Percentiles rank a stretch among this genome's conserved stretches.
These are phyloP conservation scores for Hippoglossus stenolepis DNA, from an alignment of 2,113 vertebrate species.

Conservation along the genomic window DNA sequence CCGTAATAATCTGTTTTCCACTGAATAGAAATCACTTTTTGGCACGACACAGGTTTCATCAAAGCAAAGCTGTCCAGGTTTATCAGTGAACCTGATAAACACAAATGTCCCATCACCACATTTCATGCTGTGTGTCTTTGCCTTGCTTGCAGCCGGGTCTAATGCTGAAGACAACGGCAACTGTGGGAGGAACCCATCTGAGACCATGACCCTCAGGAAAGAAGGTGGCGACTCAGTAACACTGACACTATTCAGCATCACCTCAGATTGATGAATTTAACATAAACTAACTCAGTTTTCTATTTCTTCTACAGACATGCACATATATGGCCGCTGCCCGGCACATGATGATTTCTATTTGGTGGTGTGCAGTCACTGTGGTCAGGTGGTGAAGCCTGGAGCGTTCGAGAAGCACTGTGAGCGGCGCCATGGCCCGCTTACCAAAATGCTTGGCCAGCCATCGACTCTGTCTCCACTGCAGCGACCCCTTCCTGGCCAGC, in stretches of 20 bases:
- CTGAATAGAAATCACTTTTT: no score
- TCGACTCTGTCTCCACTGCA: conserved; percentile 75
- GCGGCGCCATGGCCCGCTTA: conserved; percentile 84
- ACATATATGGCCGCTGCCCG: conserved; percentile 91
- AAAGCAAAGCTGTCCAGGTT: not conserved
- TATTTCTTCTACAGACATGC: conserved; percentile 85
- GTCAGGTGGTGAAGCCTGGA: conserved; percentile 92
- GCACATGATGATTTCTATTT: conserved; percentile 91
- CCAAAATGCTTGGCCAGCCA: conserved; percentile 77
- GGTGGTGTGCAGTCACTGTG: conserved; percentile 93
- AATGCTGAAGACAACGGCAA: conserved; percentile 85
- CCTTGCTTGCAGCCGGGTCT: conserved; percentile 63
- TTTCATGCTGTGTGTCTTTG: conserved; percentile 15
- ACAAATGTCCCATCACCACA: not conserved
- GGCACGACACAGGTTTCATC: not conserved
- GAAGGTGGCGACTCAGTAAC: conserved; percentile 83
- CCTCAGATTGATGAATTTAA: not conserved
- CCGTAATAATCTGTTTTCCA: no score
- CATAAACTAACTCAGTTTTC: not conserved
- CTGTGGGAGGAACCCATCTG: conserved; percentile 79
- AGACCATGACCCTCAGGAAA: conserved; percentile 90
- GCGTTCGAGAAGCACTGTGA: conserved; percentile 93
- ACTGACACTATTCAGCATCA: not conserved
- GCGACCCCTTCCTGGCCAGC: conserved; percentile 78
- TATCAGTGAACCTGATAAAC: not conserved